These are phyloP conservation scores for Axinella damicornis DNA, from an alignment of 37 sponge, comb jelly and placozoan genomes.

Conservation along the genomic window DNA sequence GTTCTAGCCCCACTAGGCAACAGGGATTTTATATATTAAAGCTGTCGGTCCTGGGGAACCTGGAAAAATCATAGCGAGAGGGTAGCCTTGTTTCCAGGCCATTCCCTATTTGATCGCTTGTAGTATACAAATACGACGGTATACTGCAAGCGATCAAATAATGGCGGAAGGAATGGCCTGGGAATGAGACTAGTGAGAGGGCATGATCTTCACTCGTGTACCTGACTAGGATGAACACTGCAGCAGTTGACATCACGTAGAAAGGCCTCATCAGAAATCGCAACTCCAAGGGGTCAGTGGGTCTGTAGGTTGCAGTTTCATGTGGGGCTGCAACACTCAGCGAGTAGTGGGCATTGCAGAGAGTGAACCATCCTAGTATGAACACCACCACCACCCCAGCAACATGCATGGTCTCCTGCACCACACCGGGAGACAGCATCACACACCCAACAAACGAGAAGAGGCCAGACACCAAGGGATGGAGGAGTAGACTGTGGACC, in stretches of 20 bases:
- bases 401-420: conserved; percentile 40
- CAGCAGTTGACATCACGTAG: conserved; percentile 33
- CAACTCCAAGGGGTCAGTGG: conserved; percentile 42
- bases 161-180: too few species aligned
- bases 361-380: conserved; percentile 53
- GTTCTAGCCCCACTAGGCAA: too few species aligned
- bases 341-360: conserved; percentile 61
- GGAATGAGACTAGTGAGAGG: neutral
- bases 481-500: conserved; percentile 1
- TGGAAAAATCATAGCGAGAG: neutral
- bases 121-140: too few species aligned
- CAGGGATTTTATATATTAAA: too few species aligned
- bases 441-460: conserved; percentile 35
- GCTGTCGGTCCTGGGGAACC: too few species aligned
- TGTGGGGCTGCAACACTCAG: conserved; percentile 31
- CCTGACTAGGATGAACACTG: conserved; percentile 36
- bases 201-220: too few species aligned
- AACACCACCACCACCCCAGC: conserved; percentile 35
- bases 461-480: conserved; percentile 47
- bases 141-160: too few species aligned
- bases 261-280: conserved; percentile 46
- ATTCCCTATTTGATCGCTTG: neutral
- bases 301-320: conserved; percentile 59
- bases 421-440: conserved; percentile 19
- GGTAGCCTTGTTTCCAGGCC: too few species aligned